Evolutionary conservation across 2,797 vertebrate species (phyloP), one percentile per base, ranked within the genome.

Genomic region (Pachyuromys duprasi): DNA sequence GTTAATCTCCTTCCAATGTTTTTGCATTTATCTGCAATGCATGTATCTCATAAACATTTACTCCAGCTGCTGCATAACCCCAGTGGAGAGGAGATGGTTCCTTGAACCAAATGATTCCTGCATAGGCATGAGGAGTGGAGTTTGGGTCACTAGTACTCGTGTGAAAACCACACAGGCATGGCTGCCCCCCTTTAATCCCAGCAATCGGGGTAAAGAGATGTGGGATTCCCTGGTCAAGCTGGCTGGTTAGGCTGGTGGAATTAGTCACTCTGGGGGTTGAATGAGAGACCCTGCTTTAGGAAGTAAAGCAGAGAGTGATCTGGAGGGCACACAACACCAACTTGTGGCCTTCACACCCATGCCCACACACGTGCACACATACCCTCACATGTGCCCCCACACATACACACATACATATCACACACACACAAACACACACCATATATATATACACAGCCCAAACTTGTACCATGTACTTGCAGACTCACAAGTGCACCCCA

Each of bases 21-120:
- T 89, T 92, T 33, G 74, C 36, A 31, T 83, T 87, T 89, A 79
- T 75, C 76, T 96, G 57, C 89, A 63, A 81, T 45, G 14, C 2
- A 42, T 42, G 12, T 36, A 15, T 70, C 67, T 70, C n/a, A 1
- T 79, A 82, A 86, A 28, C 0, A 45, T 60, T 89, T 36, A 45
- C 45, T 93, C 65, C 65, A 86, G 39, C 83, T 82, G 45, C 8
- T 84, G 18, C 20, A 33, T 28, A n/a, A 80, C n/a, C 62, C 9
- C 70, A 91, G 74, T 14, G 36, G 45, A 42, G 11, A 69, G 22
- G 20, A 86, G 45, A n/a, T 9, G 31, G 20, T 33, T 86, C 65
- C 31, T 24, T n/a, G 45, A 63, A 36, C 20, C 53, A 53, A 69
- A 26, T 8, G 12, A 53, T 17, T 69, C 12, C 31, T 53, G 20